Percentiles rank a stretch among this genome's conserved stretches.
Conservation (phyloP, 2,797 vertebrate species). For the Chaenodraco wilsoni region DNA sequence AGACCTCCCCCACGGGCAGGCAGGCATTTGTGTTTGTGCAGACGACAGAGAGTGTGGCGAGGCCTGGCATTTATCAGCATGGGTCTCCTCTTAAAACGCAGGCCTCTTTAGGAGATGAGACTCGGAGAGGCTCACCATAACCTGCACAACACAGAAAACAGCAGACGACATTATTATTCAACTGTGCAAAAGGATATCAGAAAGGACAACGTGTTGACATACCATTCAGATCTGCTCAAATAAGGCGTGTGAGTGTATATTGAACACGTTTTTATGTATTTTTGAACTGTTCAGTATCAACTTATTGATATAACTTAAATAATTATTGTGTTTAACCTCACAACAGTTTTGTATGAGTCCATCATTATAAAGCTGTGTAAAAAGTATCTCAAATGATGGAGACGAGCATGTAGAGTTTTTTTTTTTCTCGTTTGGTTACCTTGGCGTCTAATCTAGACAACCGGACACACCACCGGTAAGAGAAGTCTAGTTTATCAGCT, state of each 20-base stretch:
- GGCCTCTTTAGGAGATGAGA: conserved; percentile 78
- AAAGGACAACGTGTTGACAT: neutral
- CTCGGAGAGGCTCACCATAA: conserved; percentile 69
- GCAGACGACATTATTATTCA: neutral
- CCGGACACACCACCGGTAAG: conserved; percentile 16
- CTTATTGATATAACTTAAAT: neutral
- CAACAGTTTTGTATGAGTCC: neutral
- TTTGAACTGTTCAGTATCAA: neutral
- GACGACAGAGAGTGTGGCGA: conserved; percentile 85
- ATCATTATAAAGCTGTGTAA: neutral
- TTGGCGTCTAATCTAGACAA: conserved; percentile 31
- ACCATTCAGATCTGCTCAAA: neutral
- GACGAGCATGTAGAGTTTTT: conserved; percentile 23
- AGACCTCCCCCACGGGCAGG: conserved; percentile 87
- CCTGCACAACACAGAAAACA: conserved; percentile 53
- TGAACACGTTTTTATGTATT: neutral
- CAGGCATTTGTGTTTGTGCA: conserved; percentile 89
- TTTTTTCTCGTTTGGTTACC: conserved; percentile 33
- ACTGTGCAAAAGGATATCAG: neutral
- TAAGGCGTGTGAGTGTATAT: neutral
- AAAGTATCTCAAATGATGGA: conserved; percentile 11
- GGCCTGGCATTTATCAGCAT: conserved; percentile 88
- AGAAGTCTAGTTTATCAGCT: conserved; percentile 17
- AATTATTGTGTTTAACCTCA: neutral
- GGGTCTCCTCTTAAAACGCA: conserved; percentile 81